Evolutionary conservation across 2,888 invertebrate species (phyloP).

Genomic region (Chrysolina americana): DNA sequence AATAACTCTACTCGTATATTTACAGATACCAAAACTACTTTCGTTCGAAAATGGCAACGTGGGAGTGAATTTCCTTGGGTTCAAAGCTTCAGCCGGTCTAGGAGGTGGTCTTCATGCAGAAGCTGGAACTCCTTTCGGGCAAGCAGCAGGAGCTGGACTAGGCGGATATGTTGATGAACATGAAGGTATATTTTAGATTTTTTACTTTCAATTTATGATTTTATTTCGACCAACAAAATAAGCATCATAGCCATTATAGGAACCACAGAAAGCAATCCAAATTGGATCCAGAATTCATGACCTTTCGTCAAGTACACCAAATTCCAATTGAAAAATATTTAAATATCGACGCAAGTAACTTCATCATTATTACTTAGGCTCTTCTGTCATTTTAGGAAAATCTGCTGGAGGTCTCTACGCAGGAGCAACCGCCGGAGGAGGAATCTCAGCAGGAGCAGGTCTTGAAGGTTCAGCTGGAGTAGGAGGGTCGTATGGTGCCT

Average conservation of each 20-base stretch:
- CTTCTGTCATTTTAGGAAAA: slow-evolving; percentile 47
- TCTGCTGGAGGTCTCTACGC: slow-evolving; percentile 73
- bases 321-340: no score
- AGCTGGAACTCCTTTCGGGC: slow-evolving; percentile 81
- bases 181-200: slow-evolving; percentile 54
- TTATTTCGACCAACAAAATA: no score
- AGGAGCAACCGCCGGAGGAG: slow-evolving; percentile 75
- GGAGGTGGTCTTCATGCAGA: slow-evolving; percentile 81
- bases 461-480: slow-evolving; percentile 70
- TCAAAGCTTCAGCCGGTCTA: slow-evolving; percentile 81
- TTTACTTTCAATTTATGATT: no score
- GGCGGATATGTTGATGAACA: slow-evolving; percentile 72
- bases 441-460: slow-evolving; percentile 71
- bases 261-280: no score
- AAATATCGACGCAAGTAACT: no score
- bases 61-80: slow-evolving; percentile 83
- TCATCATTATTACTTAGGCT: no score
- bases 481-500: slow-evolving; percentile 58
- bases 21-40: slow-evolving; percentile 61
- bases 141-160: slow-evolving; percentile 78
- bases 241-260: no score
- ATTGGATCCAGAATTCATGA: no score
- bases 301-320: no score
- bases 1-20: no score
- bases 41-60: slow-evolving; percentile 79